Conservation (phyloP, 2,797 vertebrate species). For the Sardinella longiceps region DNA sequence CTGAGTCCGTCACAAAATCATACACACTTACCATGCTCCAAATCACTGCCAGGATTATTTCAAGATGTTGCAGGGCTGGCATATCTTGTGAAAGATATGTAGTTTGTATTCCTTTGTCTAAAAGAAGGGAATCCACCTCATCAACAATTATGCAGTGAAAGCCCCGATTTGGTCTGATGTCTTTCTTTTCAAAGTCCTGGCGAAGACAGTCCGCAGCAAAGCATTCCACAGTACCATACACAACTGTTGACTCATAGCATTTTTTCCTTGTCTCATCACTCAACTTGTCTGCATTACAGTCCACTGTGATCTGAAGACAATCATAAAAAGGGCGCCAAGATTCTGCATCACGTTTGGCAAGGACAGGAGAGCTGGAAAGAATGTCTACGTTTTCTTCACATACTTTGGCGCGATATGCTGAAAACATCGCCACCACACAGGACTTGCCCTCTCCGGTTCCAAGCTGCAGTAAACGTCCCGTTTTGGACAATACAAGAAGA, state of each 20-base stretch:
- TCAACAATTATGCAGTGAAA: constrained; percentile 39
- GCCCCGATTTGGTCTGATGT: constrained; percentile 15
- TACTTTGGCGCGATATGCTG: constrained; percentile 9
- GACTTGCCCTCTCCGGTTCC: constrained; percentile 38
- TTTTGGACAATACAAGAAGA: constrained; percentile 26
- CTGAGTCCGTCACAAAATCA: background rate
- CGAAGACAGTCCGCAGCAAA: constrained; percentile 33
- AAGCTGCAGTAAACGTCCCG: constrained; percentile 19
- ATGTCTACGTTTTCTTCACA: constrained; percentile 28
- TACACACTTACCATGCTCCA: constrained; percentile 33
- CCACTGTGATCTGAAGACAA: constrained; percentile 13
- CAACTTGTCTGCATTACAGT: constrained; percentile 37
- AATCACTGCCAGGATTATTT: constrained; percentile 34
- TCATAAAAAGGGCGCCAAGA: constrained; percentile 29
- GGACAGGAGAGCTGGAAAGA: constrained; percentile 33
- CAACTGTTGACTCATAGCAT: constrained; percentile 32
- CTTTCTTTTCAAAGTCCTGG: constrained; percentile 35
- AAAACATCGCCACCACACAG: constrained; percentile 36
- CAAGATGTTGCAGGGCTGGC: constrained; percentile 38
- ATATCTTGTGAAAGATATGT: constrained; percentile 35
- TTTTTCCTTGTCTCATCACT: background rate
- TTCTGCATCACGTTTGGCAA: constrained; percentile 10
- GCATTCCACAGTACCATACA: constrained; percentile 34
- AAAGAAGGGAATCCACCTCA: constrained; percentile 43
- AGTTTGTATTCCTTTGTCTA: constrained; percentile 40